These are phyloP conservation scores for Rallus crepitans DNA, from an alignment of 2,797 vertebrate species.

Conservation along the genomic window DNA sequence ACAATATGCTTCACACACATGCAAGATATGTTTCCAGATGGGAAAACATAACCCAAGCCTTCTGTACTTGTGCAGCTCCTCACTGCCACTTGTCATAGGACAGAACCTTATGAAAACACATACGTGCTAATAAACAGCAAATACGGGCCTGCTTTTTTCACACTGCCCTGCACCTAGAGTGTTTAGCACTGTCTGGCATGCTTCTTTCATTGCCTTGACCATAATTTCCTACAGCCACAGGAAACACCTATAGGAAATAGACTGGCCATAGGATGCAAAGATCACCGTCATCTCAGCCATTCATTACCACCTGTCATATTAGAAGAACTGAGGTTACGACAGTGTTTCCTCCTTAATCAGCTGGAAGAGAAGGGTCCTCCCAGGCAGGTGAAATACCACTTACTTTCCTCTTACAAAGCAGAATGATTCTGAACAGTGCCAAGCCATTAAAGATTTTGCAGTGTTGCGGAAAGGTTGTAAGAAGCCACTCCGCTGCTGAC, in stretches of 20 bases:
- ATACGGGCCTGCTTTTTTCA: background rate
- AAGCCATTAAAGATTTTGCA: constrained; percentile 56
- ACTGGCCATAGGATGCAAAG: background rate
- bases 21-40: background rate
- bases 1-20: background rate
- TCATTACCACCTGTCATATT: constrained; percentile 13
- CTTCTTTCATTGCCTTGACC: background rate
- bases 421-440: constrained; percentile 8
- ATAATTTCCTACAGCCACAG: background rate
- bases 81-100: background rate
- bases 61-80: background rate
- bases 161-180: background rate
- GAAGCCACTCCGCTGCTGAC: constrained; percentile 13
- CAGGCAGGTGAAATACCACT: constrained; percentile 47
- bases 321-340: constrained; percentile 15
- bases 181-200: background rate
- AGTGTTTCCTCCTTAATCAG: constrained; percentile 39
- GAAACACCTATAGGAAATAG: constrained; percentile 6
- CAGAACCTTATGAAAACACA: background rate
- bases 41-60: background rate
- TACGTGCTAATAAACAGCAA: background rate
- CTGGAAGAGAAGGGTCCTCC: background rate
- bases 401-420: constrained; percentile 35
- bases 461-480: constrained; percentile 33
- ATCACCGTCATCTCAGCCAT: constrained; percentile 39